Evolutionary conservation across 2,113 vertebrate genomes (phyloP), one percentile per base, ranked within the genome.

Genomic region (Leptosomus discolor): DNA sequence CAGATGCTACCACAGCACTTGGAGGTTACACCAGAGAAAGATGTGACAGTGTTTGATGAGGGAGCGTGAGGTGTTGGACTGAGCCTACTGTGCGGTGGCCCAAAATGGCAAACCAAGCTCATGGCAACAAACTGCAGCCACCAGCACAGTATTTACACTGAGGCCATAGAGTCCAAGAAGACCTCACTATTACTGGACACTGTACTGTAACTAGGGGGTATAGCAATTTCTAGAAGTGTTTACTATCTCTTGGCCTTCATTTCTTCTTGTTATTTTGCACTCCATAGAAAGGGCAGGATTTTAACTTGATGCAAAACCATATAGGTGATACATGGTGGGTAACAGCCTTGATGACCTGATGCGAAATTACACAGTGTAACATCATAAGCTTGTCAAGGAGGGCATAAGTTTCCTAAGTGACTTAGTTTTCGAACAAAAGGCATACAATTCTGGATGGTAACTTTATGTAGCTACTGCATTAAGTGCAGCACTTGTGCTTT

Each of bases 21-120:
- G 32, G 24, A 53, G 15, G 6, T 48, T 69, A 73, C 50, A 30
- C 22, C 15, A 36, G 39, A 60, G 57, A 76, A 45, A 11, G 34
- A 9, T 0, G 0, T 14, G 7, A 16, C 43, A 36, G 15, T 9
- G 36, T 24, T 91, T 0, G 3, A 6, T 15, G 16, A 15, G 14
- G 10, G 12, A 82, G 4, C 3, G 0, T 12, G 20, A 51, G 12
- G 7, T 37, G 15, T 23, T 88, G 26, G 32, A n/a, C 60, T 58
- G 43, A 67, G 13, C 13, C 19, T 41, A 0, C 32, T 8, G 6
- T 29, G 41, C 53, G 26, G 17, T 50, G 45, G n/a, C 19, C 27
- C 21, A 48, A 70, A 69, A 34, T n/a, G 43, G 10, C 58, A 86
- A 70, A 61, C 3, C 15, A 27, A 11, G 11, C 29, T 93, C 17